Conservation (phyloP, 2,888 invertebrate genomes). For the Drosophila engyochracea region DNA sequence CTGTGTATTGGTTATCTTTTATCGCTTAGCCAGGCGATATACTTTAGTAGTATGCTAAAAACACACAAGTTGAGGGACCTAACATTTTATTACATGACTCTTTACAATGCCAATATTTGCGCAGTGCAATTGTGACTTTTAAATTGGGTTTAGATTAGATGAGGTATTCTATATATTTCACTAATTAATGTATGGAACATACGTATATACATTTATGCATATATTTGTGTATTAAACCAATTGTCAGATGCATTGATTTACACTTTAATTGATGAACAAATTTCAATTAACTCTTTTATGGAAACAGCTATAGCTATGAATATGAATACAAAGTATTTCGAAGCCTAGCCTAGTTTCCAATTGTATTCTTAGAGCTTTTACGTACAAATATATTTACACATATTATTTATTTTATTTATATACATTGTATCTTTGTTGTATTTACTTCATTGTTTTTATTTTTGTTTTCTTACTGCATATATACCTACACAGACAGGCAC, state of each 20-base stretch:
- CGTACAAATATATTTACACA: background rate
- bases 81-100: slow-evolving; percentile 52
- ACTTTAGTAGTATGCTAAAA: slow-evolving; percentile 7
- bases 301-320: background rate
- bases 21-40: slow-evolving; percentile 22
- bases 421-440: background rate
- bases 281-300: slow-evolving; percentile 29
- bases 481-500: slow-evolving; percentile 5
- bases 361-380: slow-evolving; percentile 1
- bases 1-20: slow-evolving; percentile 49
- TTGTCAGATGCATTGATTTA: slow-evolving; percentile 27
- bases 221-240: background rate
- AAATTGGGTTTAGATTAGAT: background rate
- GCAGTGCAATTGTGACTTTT: slow-evolving; percentile 29
- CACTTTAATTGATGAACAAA: slow-evolving; percentile 30
- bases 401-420: slow-evolving; percentile 5
- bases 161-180: background rate
- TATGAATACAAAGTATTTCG: background rate
- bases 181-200: background rate
- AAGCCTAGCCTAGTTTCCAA: background rate
- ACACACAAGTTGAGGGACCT: slow-evolving; percentile 1
- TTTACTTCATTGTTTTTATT: slow-evolving; percentile 52
- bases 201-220: background rate
- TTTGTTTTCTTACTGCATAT: slow-evolving; percentile 34
- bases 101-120: slow-evolving; percentile 10